A percentile compares a stretch with the other conserved stretches of the same genome.
Conservation (phyloP, 1,140 invertebrate species). For the Aphis craccivora region DNA sequence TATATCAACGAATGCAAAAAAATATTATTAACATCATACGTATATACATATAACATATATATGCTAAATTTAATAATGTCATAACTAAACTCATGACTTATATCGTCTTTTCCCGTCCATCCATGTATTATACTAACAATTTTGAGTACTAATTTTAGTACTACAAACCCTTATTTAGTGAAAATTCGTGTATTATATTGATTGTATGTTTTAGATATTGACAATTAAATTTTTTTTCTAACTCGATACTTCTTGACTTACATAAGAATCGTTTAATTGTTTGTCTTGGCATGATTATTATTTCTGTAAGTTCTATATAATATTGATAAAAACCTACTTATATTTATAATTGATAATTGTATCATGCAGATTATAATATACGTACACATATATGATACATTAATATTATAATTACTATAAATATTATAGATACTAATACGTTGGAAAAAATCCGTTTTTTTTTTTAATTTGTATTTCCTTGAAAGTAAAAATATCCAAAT, state of each 20-base stretch:
- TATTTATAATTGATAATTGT: too few relatives aligned
- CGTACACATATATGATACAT: too few relatives aligned
- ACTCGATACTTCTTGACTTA: neutral
- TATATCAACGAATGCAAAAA: neutral
- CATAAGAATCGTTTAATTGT: neutral
- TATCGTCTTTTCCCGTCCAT: neutral
- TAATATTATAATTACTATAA: too few relatives aligned
- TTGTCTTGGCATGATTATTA: neutral
- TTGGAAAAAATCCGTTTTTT: neutral
- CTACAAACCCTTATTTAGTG: neutral
- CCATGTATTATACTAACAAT: neutral
- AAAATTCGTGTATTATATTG: neutral
- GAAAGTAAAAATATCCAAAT: neutral
- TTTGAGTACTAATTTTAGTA: neutral
- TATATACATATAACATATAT: neutral
- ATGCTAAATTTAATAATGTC: neutral
- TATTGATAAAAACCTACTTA: neutral
- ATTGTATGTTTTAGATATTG: neutral
- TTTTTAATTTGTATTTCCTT: neutral
- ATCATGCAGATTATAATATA: too few relatives aligned
- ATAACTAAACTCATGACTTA: neutral
- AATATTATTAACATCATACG: neutral
- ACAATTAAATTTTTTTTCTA: neutral
- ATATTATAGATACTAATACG: too few relatives aligned
- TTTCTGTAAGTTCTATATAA: neutral